phyloP scores from a whole-genome alignment of 2,797 vertebrate genomes.

The Trematomus bernacchii region DNA sequence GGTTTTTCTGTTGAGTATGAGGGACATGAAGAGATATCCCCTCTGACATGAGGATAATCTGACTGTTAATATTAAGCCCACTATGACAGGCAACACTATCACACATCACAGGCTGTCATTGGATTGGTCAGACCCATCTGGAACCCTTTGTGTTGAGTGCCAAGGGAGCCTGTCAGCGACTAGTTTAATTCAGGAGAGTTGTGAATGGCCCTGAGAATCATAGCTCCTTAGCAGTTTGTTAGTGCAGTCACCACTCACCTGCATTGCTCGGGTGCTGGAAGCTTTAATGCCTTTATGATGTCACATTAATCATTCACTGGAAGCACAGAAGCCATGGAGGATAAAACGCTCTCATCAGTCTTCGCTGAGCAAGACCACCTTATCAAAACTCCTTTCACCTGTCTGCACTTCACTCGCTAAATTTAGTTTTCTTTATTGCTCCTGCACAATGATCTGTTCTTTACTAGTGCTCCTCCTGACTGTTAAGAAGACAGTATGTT shows the following conservation, averaged over 20 bases:
- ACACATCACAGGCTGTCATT: conserved; percentile 26
- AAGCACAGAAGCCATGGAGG: conserved; percentile 20
- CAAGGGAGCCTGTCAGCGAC: conserved; percentile 50
- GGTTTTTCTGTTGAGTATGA: conserved; percentile 29
- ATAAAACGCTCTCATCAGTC: conserved; percentile 49
- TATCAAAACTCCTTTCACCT: conserved; percentile 42
- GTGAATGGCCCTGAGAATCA: conserved; percentile 30
- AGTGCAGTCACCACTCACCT: conserved; percentile 45
- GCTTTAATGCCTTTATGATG: conserved; percentile 34
- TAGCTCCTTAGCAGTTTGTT: conserved; percentile 40
- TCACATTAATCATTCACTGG: conserved; percentile 49
- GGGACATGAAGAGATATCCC: conserved; percentile 26
- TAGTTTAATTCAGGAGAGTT: conserved; percentile 51
- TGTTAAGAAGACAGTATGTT: neutral
- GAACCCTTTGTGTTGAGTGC: conserved; percentile 25
- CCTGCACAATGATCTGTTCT: conserved; percentile 11
- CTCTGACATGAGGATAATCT: conserved; percentile 53
- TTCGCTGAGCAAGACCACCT: conserved; percentile 44
- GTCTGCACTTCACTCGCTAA: conserved; percentile 23
- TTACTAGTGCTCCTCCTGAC: conserved; percentile 9
- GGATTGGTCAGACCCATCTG: conserved; percentile 59
- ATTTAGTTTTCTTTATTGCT: conserved; percentile 31
- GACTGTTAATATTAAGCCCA: conserved; percentile 32
- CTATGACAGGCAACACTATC: conserved; percentile 32
- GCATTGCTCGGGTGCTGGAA: conserved; percentile 35